Evolutionary conservation across 2,888 invertebrate species (phyloP), one percentile per base, ranked within the genome.

Genomic region (Lypha dubia): DNA sequence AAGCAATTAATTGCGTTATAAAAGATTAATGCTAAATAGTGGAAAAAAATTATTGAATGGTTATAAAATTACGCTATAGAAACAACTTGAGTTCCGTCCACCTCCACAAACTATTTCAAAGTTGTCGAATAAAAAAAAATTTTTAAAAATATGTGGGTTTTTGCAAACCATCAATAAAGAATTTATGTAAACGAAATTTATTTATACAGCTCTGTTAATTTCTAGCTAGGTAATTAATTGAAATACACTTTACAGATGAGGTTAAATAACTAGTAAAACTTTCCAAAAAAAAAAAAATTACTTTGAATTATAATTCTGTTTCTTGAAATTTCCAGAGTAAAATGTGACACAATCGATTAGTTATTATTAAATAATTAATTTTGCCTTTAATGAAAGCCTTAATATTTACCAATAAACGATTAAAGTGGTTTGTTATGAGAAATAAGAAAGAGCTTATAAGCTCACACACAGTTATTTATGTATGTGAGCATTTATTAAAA

Each of bases 1-100:
- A 35, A 67, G 60, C 41, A 51, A 62, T 70, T 70, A 46, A 74
- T 62, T 68, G 68, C 44, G n/a, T 74, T 35, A 44, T 24, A 81
- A 68, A 68, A 58, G 44, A 35, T 17, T 35, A 41, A 65, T 68
- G 41, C 22, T 11, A 38, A 62, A 44, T 28, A 62, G 53, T 65
- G 22, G 63, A 51, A 28, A 17, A 44, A 32, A 49, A 41, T 4
- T 60, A 81, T 75, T 56, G 20, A 79, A 56, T 53, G 63, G 44
- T 53, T 62, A 51, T 70, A 15, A 49, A 62, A 70, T 63, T 28
- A 13, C 28, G 38, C 41, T n/a, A 24, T n/a, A 60, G n/a, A 67
- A 44, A 35, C 63, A 63, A 32, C 7, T 60, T 38, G 35, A 67
- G 35, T 51, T 62, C 58, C 35, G 1, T 17, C 49, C 79, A 51